Base-by-base conservation (phyloP, 2,113 vertebrate species). In the Oreocharis arfaki region DNA sequence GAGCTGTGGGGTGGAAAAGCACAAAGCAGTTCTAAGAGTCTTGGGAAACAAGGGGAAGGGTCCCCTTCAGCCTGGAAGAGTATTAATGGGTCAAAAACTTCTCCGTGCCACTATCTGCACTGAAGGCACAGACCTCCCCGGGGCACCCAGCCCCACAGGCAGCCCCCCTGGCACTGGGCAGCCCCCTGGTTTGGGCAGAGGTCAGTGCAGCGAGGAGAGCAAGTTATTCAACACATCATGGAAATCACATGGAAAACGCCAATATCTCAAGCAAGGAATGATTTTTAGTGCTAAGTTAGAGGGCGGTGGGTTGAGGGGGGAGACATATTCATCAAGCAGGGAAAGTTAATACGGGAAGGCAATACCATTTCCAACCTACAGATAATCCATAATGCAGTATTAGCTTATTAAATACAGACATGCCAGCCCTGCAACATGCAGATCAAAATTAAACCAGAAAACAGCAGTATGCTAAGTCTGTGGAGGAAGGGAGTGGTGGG, bases 361-460 rank as follows among this genome's bases (percentile, higher is more conserved):
- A 89, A 76, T 8, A 73, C 44, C 2, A 3, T 59, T 90, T 91
- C 84, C 63, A 87, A 88, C 92, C 94, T 80, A 71, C 1, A 17
- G 52, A 41, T 89, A 75, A 63, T 35, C 82, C 86, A 24, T 44
- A 79, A 76, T 71, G 84, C 71, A 60, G 50, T 37, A 78, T 65
- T 82, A 92, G 57, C 89, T 91, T 52, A 86, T 76, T 59, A 52
- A 92, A 87, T 0, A 61, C 2, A 6, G 84, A 92, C 96, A 96
- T 97, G 96, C 96, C 92, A 87, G 95, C 90, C 81, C 93, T 22
- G 56, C 23, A 81, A 95, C 97, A 96, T 97, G 97, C 97, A 97
- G 64, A 83, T 30, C 53, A 67, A 96, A 95, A 93, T 30, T 50
- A 94, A 94, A 91, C 55, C 55, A 44, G 65, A 64, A 69, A 84